Percentiles rank a stretch among this genome's conserved stretches.
phyloP scores from a whole-genome alignment of 2,113 vertebrate genomes.

The Apaloderma vittatum region DNA sequence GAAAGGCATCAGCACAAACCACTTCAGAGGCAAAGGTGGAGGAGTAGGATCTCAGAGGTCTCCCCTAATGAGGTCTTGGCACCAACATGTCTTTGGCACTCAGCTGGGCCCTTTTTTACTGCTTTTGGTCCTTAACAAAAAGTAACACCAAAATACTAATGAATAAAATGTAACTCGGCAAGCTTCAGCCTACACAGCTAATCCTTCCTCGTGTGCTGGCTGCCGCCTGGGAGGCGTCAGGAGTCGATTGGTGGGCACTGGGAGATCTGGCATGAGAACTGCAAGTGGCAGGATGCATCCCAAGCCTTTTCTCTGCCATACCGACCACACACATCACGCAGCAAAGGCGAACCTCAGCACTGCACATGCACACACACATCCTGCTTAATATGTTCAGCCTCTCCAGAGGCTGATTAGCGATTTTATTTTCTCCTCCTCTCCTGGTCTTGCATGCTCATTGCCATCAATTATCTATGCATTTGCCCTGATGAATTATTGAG shows the following conservation, averaged over 20 bases:
- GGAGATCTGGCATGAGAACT: neutral
- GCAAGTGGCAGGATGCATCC: neutral
- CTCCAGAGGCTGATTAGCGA: constrained; percentile 43
- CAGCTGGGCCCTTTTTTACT: neutral
- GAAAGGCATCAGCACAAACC: constrained; percentile 48
- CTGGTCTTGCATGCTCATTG: neutral
- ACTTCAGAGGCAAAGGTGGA: constrained; percentile 67
- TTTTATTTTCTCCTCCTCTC: constrained; percentile 47
- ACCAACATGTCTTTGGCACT: constrained; percentile 33
- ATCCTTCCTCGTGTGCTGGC: neutral
- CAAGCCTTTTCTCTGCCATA: neutral
- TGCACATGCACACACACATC: neutral
- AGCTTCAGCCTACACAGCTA: neutral
- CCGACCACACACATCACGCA: neutral
- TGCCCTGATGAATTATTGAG: constrained; percentile 61
- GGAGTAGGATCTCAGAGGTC: constrained; percentile 48
- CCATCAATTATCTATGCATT: constrained; percentile 51
- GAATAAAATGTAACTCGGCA: neutral
- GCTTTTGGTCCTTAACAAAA: neutral
- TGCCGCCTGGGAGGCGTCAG: neutral
- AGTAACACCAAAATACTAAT: neutral
- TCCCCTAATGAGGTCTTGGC: constrained; percentile 64
- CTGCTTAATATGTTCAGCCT: neutral
- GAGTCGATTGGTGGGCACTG: neutral
- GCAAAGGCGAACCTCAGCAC: neutral